Conservation (phyloP, 2,797 vertebrate species). For the Neomorphus geoffroyi region DNA sequence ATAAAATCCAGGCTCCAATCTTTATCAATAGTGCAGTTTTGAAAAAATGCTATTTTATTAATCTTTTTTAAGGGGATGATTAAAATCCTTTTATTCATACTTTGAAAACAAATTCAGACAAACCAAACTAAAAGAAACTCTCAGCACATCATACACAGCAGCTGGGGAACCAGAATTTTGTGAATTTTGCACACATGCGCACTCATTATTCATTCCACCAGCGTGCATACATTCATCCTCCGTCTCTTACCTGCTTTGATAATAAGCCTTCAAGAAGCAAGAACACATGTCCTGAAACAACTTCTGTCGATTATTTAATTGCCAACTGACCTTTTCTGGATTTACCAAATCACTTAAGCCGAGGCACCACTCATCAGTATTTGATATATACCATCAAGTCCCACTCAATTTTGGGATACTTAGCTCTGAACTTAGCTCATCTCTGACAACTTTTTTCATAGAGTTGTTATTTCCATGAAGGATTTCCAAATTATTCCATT, state of each 20-base stretch:
- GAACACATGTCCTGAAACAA: neutral
- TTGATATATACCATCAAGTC: slow-evolving; percentile 8
- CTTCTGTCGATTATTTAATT: slow-evolving; percentile 16
- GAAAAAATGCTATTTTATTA: neutral
- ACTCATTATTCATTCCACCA: neutral
- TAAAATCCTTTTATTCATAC: neutral
- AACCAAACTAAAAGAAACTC: neutral
- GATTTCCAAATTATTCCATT: neutral
- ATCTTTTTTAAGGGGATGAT: neutral
- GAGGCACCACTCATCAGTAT: neutral
- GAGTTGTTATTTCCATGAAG: neutral
- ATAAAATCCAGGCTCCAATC: neutral
- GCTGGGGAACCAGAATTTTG: neutral
- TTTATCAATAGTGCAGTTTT: neutral
- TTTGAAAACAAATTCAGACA: neutral
- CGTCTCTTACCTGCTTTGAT: slow-evolving; percentile 19
- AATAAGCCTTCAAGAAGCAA: slow-evolving; percentile 16
- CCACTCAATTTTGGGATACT: neutral
- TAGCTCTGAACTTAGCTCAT: neutral
- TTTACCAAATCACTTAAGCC: neutral
- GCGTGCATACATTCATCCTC: neutral
- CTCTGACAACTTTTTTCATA: neutral
- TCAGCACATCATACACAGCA: neutral
- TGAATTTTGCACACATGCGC: neutral
- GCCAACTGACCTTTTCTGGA: slow-evolving; percentile 31